Evolutionary conservation across 2,797 vertebrate genomes (phyloP).

Genomic region (Todus mexicanus): DNA sequence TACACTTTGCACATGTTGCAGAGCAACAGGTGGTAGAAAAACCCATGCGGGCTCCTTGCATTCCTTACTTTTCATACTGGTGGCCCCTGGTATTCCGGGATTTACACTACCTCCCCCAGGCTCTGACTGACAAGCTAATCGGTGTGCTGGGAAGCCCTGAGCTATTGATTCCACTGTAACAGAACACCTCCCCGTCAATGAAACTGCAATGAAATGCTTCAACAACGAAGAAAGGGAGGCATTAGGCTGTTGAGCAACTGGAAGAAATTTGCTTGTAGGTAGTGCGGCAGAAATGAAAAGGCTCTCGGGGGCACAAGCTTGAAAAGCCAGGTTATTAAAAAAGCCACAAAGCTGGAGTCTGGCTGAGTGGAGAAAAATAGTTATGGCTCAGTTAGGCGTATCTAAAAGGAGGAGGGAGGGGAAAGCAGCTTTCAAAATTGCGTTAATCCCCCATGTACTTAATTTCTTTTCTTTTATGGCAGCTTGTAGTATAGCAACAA

Average conservation of each 20-base stretch:
- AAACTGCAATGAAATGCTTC: constrained; percentile 97
- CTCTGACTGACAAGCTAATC: constrained; percentile 99
- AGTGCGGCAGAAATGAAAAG: constrained; percentile 89
- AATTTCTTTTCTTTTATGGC: constrained; percentile 84
- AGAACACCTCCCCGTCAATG: constrained; percentile 96
- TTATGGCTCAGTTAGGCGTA: constrained; percentile 87
- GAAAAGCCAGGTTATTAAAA: constrained; percentile 96
- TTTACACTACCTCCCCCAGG: constrained; percentile 90
- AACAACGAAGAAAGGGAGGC: constrained; percentile 90
- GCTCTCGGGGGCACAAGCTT: constrained; percentile 88
- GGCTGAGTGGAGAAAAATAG: constrained; percentile 91
- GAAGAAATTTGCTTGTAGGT: constrained; percentile 93
- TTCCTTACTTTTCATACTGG: constrained; percentile 90
- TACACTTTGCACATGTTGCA: constrained; percentile 95
- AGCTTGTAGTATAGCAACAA: constrained; percentile 78
- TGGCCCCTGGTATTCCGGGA: constrained; percentile 94
- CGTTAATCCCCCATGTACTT: constrained; percentile 91
- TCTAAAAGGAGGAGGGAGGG: constrained; percentile 86
- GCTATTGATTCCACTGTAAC: constrained; percentile 97
- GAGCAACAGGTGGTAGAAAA: constrained; percentile 93
- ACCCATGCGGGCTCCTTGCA: constrained; percentile 81
- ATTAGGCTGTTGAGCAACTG: constrained; percentile 91
- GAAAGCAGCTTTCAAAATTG: constrained; percentile 87
- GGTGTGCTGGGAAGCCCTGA: constrained; percentile 89
- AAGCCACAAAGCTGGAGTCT: constrained; percentile 93